Evolutionary conservation across 2,797 vertebrate genomes (phyloP), one percentile per base, ranked within the genome.

Genomic region (Coregonus ussuriensis): DNA sequence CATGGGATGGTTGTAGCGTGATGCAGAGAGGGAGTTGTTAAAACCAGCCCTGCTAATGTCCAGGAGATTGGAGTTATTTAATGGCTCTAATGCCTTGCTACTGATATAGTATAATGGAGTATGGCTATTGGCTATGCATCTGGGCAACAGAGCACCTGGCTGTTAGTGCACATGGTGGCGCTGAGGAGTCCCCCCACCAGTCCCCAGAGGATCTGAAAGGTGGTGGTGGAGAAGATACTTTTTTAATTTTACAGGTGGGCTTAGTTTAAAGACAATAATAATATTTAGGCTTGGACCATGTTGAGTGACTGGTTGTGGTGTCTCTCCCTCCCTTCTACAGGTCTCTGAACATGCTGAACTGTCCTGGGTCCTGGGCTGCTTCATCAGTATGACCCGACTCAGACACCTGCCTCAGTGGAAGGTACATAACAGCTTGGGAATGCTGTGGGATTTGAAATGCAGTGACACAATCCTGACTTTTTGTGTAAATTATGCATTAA

Each of bases 361-460:
- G 66, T 95, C 93, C 78, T 99, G 98, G 98, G 95, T 99, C 90
- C 93, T 99, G 70, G 92, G 96, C 78, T 99, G 98, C 82, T 84
- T 99, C 82, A 97, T 97, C 86, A 97, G 93, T 15, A 92, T 98
- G 90, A 95, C 97, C 4, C 96, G 95, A 53, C 89, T 99, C 29
- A 90, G 95, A 16, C 96, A 98, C 82, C 92, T 99, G 81, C 98
- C 98, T 0, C 98, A 99, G 74, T 99, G 98, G 97, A 99, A 99
- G 97, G 97, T 99, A 84, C 86, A 78, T 74, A 47, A 18, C 59
- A 29, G 0, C 25, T 13, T 1, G 53, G 33, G 65, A 33, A 11
- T 66, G 6, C 29, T 31, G 63, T 66, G 9, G 65, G 13, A 67
- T n/a, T n/a, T n/a, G 21, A 62, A 62, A 62, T 11, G 21, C 21